Conservation (phyloP, 2,797 vertebrate species). For the Pantherophis alleghaniensis region DNA sequence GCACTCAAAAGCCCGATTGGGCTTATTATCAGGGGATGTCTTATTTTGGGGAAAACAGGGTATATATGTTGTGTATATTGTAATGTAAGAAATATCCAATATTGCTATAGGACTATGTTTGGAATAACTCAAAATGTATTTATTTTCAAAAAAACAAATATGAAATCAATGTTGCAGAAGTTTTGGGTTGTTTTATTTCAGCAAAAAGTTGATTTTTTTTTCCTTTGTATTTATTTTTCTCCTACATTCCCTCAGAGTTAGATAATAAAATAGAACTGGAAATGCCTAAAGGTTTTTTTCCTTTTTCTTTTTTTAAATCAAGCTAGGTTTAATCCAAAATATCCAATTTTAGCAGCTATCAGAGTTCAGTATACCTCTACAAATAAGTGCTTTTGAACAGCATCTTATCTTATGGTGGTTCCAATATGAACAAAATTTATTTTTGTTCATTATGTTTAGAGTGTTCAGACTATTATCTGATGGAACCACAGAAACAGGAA, state of each 20-base stretch:
- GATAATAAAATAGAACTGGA: not conserved
- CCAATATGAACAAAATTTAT: slow-evolving; percentile 24
- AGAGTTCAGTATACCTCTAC: not conserved
- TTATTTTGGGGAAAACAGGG: no score
- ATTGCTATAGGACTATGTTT: not conserved
- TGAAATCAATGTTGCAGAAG: not conserved
- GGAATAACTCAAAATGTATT: not conserved
- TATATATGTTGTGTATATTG: not conserved
- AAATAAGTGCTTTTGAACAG: slow-evolving; percentile 26
- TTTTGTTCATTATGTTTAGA: slow-evolving; percentile 43
- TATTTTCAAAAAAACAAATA: not conserved
- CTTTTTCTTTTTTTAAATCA: not conserved
- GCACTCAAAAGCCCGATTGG: no score
- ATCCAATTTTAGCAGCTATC: not conserved
- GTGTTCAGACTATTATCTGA: slow-evolving; percentile 19
- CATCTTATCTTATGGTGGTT: slow-evolving; percentile 23
- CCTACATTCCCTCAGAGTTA: not conserved
- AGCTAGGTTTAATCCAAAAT: slow-evolving; percentile 3
- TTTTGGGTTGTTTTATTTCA: not conserved
- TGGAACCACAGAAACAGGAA: slow-evolving; percentile 12
- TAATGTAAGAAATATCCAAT: not conserved
- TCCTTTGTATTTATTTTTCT: not conserved
- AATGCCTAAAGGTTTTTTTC: no score
- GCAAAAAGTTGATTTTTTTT: not conserved
- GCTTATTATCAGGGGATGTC: no score